phyloP scores from a whole-genome alignment of 2,113 vertebrate genomes.

The Daboia siamensis region DNA sequence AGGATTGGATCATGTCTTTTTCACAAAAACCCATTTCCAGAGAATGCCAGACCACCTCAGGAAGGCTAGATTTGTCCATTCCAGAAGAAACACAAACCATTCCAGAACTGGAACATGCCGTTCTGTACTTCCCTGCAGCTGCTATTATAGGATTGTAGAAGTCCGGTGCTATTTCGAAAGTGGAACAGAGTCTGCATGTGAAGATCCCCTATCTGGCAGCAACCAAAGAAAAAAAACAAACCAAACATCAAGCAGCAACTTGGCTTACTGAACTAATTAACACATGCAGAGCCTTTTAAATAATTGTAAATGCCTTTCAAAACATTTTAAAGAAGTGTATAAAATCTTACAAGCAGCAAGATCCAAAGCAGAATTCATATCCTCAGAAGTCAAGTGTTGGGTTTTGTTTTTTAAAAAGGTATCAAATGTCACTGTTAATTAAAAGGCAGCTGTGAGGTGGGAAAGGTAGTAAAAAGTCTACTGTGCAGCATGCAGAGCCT shows the following conservation, averaged over 20 bases:
- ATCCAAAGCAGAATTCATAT: background rate
- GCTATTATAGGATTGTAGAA: background rate
- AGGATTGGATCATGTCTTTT: background rate
- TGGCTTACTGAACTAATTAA: background rate
- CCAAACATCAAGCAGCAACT: background rate
- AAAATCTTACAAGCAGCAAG: background rate
- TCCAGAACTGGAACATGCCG: background rate
- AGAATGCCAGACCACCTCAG: background rate
- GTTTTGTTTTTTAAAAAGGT: background rate
- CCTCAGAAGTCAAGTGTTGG: background rate
- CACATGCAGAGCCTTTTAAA: background rate
- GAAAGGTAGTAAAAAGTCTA: background rate
- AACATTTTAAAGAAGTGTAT: background rate
- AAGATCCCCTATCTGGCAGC: background rate
- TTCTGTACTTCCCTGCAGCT: background rate
- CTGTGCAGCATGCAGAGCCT: background rate
- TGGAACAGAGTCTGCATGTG: background rate
- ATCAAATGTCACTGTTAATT: background rate
- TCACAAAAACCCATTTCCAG: background rate
- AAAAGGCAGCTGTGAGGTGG: background rate
- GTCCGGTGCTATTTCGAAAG: background rate
- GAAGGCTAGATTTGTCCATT: background rate
- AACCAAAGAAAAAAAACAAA: background rate
- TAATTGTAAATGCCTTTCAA: background rate
- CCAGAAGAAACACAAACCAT: background rate